Evolutionary conservation across 1,140 invertebrate species (phyloP), one percentile per base, ranked within the genome.

Genomic region (Panonychus citri): DNA sequence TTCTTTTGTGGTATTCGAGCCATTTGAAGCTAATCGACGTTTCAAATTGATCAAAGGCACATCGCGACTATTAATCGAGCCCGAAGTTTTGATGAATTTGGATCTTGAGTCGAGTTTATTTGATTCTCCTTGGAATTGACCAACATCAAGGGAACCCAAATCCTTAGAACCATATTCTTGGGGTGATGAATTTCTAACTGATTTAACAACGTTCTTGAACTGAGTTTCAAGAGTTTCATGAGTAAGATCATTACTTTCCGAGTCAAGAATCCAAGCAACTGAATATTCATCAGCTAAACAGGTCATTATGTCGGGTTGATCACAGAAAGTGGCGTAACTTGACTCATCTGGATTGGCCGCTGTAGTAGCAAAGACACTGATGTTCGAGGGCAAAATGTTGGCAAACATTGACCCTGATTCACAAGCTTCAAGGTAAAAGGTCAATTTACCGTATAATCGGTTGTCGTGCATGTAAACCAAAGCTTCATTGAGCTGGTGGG

Each of bases 321-420:
- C 76, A 61, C 77, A 79, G 12, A 39, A 53, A 57, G 75, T 77
- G n/a, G 75, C 77, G 61, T 73, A 78, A 0, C 76, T 78, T 10
- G 72, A 74, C 61, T 80, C 76, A 10, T 71, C 59, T 2, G 69
- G 61, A 66, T 77, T 79, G 8, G 79, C 72, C 48, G 79, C 79
- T 39, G 79, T 78, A n/a, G 77, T 73, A 8, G 74, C 78, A 67
- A 74, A 78, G 49, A 81, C 77, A 64, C 76, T 74, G 54, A 74
- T 71, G 61, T 77, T 67, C 26, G 70, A 65, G 1, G 73, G 68
- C 21, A 79, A 66, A n/a, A 77, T 61, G 46, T 71, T 67, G 40
- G 76, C 66, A 67, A 81, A 81, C 76, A 81, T 80, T 1, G 78
- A 79, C 8, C 78, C 78, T 46, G 76, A 77, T 64, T 80, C 75